Conservation (phyloP, 2,113 vertebrate genomes). For the Pleuronectes platessa region DNA sequence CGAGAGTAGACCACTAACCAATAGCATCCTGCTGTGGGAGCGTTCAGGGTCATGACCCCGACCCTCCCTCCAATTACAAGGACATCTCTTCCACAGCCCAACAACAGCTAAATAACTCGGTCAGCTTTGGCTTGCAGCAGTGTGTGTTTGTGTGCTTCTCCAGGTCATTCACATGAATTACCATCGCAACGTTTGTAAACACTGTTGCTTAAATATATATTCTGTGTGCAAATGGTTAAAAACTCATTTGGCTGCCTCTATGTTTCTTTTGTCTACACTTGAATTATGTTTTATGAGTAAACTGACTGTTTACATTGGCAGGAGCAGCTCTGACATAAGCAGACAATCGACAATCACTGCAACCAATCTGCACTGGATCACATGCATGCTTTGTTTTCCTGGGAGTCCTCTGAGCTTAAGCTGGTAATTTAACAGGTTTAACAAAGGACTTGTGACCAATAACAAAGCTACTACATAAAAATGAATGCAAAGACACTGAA, state of each 20-base stretch:
- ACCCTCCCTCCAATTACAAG: slow-evolving; percentile 71
- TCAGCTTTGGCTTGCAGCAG: slow-evolving; percentile 50
- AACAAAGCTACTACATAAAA: not conserved
- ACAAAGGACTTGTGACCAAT: not conserved
- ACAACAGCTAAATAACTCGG: slow-evolving; percentile 60
- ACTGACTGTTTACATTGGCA: not conserved
- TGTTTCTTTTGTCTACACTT: not conserved
- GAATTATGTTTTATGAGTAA: not conserved
- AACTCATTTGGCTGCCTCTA: not conserved
- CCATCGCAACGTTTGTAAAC: not conserved
- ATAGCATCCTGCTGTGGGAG: slow-evolving; percentile 68
- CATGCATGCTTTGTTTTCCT: not conserved
- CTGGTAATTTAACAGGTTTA: not conserved
- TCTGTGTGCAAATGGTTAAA: not conserved
- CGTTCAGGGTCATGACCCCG: slow-evolving; percentile 60
- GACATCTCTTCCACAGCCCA: slow-evolving; percentile 64
- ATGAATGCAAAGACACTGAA: not conserved
- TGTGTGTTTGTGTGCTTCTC: slow-evolving; percentile 24
- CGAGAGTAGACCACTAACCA: slow-evolving; percentile 67
- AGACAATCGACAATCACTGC: not conserved
- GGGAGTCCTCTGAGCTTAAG: not conserved
- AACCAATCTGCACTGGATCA: not conserved
- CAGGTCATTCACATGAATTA: slow-evolving; percentile 32
- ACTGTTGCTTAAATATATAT: not conserved
- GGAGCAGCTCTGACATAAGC: not conserved